Percentiles rank a stretch among this genome's conserved stretches.
These are phyloP conservation scores for Python bivittatus DNA, from an alignment of 2,113 vertebrate genomes.

Conservation along the genomic window DNA sequence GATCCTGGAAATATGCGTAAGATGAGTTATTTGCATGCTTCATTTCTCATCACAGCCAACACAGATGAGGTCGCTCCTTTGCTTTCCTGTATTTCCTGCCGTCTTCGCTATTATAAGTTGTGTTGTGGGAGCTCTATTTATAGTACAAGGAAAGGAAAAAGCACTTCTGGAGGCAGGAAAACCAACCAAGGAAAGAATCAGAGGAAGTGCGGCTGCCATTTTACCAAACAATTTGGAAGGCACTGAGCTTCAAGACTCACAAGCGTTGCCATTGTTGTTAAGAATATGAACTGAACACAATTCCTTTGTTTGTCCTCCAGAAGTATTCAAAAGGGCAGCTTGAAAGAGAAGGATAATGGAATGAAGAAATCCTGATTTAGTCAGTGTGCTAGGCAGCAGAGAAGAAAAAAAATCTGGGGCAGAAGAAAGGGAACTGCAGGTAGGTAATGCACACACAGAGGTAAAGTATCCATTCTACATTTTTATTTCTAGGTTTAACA, in stretches of 20 bases:
- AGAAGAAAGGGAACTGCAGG: neutral
- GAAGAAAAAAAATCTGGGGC: constrained; percentile 20
- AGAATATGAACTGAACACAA: constrained; percentile 51
- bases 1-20: neutral
- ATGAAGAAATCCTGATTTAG: constrained; percentile 33
- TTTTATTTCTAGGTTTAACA: constrained; percentile 3
- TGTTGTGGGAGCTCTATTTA: constrained; percentile 83
- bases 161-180: constrained; percentile 88
- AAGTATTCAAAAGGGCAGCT: constrained; percentile 26
- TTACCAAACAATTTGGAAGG: constrained; percentile 85
- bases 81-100: constrained; percentile 88
- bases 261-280: constrained; percentile 53
- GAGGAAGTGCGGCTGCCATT: constrained; percentile 91
- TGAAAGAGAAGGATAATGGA: neutral
- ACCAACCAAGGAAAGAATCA: constrained; percentile 95
- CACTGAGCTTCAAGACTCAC: constrained; percentile 69
- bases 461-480: constrained; percentile 52
- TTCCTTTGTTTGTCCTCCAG: constrained; percentile 25
- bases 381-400: neutral
- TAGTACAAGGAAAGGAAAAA: constrained; percentile 83
- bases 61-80: constrained; percentile 54
- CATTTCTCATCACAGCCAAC: constrained; percentile 6
- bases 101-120: constrained; percentile 77
- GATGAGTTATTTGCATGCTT: neutral
- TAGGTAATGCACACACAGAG: constrained; percentile 38